Conservation (phyloP, 2,797 vertebrate species). For the Podargus strigoides region DNA sequence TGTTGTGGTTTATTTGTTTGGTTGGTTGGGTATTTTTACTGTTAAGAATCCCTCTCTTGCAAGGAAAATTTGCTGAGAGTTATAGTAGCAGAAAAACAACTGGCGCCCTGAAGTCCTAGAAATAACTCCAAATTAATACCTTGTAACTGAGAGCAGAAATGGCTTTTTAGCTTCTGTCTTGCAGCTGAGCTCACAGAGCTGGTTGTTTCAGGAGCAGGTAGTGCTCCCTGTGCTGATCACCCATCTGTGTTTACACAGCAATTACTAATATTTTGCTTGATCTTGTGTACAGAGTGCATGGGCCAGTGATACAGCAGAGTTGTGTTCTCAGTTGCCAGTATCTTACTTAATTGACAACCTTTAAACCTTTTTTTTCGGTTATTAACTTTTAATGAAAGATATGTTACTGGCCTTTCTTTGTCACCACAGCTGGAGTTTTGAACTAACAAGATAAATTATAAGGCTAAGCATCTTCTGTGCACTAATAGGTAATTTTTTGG, state of each 20-base stretch:
- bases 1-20: not conserved
- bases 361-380: not conserved
- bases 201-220: not conserved
- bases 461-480: not conserved
- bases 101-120: not conserved
- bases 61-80: not conserved
- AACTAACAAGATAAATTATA: not conserved
- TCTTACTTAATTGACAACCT: not conserved
- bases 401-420: not conserved
- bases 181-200: not conserved
- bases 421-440: not conserved
- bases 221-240: not conserved
- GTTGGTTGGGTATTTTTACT: not conserved
- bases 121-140: not conserved
- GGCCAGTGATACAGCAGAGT: not conserved
- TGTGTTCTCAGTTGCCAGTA: not conserved
- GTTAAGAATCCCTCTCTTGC: not conserved
- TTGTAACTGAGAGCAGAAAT: not conserved
- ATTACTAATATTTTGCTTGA: not conserved
- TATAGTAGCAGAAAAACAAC: not conserved
- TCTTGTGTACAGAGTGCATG: not conserved
- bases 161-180: not conserved
- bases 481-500: not conserved
- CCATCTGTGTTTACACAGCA: not conserved
- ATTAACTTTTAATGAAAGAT: constrained; percentile 7